phyloP scores from a whole-genome alignment of 2,888 invertebrate genomes.

The Noctuana brunneofusca region DNA sequence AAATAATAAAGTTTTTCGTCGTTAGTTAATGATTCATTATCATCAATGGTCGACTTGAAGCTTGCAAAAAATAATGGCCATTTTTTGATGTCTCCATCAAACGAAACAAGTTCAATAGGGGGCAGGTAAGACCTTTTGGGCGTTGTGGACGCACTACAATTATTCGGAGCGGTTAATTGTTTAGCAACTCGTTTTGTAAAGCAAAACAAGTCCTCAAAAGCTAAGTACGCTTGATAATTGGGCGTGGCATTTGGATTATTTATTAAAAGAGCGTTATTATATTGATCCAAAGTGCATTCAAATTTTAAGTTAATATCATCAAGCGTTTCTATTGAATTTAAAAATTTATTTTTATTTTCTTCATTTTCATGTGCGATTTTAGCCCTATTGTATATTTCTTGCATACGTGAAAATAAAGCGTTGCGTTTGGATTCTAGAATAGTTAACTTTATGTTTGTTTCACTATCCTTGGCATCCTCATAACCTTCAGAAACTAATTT shows the following conservation, averaged over 20 bases:
- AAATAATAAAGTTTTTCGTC: background rate
- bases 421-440: background rate
- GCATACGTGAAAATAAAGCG: background rate
- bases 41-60: background rate
- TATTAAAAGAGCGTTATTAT: background rate
- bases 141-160: background rate
- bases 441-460: background rate
- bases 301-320: background rate
- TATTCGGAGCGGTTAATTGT: background rate
- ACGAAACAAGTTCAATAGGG: background rate
- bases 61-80: slow-evolving; percentile 2
- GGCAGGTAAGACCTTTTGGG: background rate
- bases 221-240: background rate
- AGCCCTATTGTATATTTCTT: background rate
- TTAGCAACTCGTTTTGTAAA: background rate
- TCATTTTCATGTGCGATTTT: background rate
- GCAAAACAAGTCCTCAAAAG: background rate
- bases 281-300: background rate
- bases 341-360: background rate
- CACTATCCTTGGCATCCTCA: background rate
- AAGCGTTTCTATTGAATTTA: background rate
- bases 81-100: background rate
- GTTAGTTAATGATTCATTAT: background rate
- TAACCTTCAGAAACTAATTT: background rate
- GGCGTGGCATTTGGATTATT: background rate